Conservation (phyloP, 2,888 invertebrate genomes). For the Aphidoletes aphidimyza region DNA sequence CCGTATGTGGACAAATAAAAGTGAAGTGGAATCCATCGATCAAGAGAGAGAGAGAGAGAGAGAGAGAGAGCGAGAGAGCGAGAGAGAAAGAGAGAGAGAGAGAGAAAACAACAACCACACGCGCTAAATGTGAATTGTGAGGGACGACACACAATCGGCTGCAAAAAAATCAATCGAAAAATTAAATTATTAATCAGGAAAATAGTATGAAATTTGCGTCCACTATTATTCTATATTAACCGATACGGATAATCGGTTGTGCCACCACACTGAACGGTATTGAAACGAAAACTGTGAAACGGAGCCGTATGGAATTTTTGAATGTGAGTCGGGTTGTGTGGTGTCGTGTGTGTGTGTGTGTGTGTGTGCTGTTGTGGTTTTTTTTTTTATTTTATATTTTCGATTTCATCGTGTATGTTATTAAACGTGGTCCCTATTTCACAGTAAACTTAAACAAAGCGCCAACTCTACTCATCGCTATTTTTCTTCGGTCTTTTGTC, state of each 20-base stretch:
- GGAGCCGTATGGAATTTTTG: background rate
- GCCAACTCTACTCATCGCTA: too few species aligned
- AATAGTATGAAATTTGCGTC: slow-evolving; percentile 38
- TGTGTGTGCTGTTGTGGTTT: too few species aligned
- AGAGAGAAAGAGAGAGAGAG: background rate
- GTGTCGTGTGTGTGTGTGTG: too few species aligned
- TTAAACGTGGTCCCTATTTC: too few species aligned
- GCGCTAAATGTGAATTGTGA: background rate
- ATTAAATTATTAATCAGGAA: slow-evolving; percentile 42
- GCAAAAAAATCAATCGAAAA: slow-evolving; percentile 48
- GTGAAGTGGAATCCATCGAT: background rate
- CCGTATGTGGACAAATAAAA: too few species aligned
- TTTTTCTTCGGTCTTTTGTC: too few species aligned
- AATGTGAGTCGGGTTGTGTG: too few species aligned
- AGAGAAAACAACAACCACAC: background rate
- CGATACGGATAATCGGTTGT: slow-evolving; percentile 20
- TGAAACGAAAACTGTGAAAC: background rate
- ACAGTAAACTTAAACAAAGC: too few species aligned
- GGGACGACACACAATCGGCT: background rate
- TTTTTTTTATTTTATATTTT: too few species aligned
- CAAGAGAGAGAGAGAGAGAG: background rate
- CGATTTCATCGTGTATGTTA: too few species aligned
- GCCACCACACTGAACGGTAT: background rate
- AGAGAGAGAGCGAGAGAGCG: too few species aligned
- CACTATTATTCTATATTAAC: background rate